These are phyloP conservation scores for Exocentrus adspersus DNA, from an alignment of 2,888 invertebrate species.

Conservation along the genomic window DNA sequence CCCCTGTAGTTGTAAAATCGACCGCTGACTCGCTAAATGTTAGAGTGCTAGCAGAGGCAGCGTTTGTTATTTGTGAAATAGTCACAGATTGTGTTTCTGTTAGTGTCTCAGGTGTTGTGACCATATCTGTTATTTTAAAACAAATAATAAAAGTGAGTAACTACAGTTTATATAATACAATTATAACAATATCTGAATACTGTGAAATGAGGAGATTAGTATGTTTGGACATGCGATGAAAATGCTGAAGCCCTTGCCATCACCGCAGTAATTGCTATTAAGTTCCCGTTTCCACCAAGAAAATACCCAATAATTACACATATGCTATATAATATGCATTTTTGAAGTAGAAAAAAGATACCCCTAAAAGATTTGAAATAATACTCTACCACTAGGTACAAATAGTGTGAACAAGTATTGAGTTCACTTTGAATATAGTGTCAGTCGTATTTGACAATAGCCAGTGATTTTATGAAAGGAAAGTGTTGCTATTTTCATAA, in stretches of 20 bases:
- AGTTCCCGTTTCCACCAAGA: not conserved
- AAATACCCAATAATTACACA: not conserved
- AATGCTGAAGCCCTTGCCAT: constrained; percentile 45
- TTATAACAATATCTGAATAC: constrained; percentile 24
- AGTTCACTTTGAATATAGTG: constrained; percentile 45
- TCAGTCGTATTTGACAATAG: constrained; percentile 51
- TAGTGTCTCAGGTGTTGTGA: constrained; percentile 62
- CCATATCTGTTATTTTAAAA: constrained; percentile 63
- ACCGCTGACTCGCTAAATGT: constrained; percentile 48
- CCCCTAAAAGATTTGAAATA: too few species aligned
- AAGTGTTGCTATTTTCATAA: constrained; percentile 60
- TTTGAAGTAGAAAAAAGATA: too few species aligned
- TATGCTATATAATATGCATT: too few species aligned
- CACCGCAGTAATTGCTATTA: constrained; percentile 29
- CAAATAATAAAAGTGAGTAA: constrained; percentile 54
- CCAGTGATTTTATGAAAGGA: constrained; percentile 33
- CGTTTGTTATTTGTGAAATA: constrained; percentile 54
- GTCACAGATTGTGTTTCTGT: constrained; percentile 59
- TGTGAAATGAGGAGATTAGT: constrained; percentile 43
- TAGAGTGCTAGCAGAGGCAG: constrained; percentile 55
- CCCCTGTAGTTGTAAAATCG: constrained; percentile 37
- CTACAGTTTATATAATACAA: constrained; percentile 45
- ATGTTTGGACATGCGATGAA: constrained; percentile 47
- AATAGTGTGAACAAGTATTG: constrained; percentile 41
- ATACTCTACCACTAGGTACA: constrained; percentile 41